Evolutionary conservation across 2,888 invertebrate genomes (phyloP), one percentile per base, ranked within the genome.

Genomic region (Coenonympha arcania): DNA sequence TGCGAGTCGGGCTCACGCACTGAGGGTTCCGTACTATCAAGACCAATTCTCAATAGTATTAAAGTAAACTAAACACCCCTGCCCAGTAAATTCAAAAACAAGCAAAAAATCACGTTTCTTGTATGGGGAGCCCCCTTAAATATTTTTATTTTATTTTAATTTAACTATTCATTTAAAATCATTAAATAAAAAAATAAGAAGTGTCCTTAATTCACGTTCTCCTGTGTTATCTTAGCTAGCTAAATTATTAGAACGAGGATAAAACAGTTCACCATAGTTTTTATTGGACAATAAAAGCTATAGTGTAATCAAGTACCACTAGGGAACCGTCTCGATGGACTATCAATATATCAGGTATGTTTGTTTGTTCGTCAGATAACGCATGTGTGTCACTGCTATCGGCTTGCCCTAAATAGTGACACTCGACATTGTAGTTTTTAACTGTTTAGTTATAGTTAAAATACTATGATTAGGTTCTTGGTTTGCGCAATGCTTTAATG

Each of bases 281-380:
- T 9, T 9, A 9, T 33, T 4, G 13, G 15, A 39, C 24, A 37
- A 37, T 22, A 22, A 22, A 15, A 24, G 9, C 26, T 24, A n/a
- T n/a, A 26, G 24, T 40, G n/a, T 28, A 18, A 18, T n/a, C 26
- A 18, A 40, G 40, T 40, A 28, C 22, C n/a, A 20, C 24, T 9
- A 34, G 43, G 42, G 53, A 54, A 50, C 46, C n/a, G 43, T 54
- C 53, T 54, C 53, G 47, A 54, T 54, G 15, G 11, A 15, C 42
- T 51, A 54, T 54, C 49, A 30, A 56, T 56, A 48, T 54, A 57
- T 57, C 52, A 49, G 50, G 57, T 56, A 54, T 48, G 58, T 61
- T 59, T 64, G 60, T 65, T 63, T 64, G 61, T 60, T 60, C 62
- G 61, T 58, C 41, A 48, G 65, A 65, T 65, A 65, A 58, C 57